A percentile compares a stretch with the other conserved stretches of the same genome.
Evolutionary conservation across 2,888 invertebrate genomes (phyloP).

Genomic region (Nephrotoma flavescens): DNA sequence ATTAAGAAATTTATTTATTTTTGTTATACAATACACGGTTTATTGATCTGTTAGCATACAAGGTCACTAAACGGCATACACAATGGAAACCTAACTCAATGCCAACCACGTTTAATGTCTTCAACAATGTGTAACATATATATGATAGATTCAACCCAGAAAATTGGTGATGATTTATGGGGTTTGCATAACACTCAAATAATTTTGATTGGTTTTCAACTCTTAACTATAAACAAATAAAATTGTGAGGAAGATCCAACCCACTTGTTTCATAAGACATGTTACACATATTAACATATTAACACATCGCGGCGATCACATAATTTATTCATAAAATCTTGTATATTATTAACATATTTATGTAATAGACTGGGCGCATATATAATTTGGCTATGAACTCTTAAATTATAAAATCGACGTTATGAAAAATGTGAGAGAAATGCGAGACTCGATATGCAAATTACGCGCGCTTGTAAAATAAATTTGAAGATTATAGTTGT

Average conservation of each 20-base stretch:
- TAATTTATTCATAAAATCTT: neutral
- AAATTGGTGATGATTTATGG: too few species aligned
- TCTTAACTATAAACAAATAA: neutral
- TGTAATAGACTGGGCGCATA: neutral
- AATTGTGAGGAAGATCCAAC: neutral
- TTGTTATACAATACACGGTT: neutral
- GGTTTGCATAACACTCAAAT: neutral
- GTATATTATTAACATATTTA: neutral
- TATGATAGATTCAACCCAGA: too few species aligned
- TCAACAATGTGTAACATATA: too few species aligned
- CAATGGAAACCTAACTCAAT: neutral
- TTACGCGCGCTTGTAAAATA: neutral
- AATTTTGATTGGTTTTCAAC: neutral
- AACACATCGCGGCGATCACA: neutral
- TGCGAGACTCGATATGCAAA: neutral
- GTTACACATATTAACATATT: neutral
- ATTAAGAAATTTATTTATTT: neutral
- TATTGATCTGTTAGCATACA: neutral
- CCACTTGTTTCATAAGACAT: neutral
- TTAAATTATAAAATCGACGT: neutral
- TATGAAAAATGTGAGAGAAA: neutral
- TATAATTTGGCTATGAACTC: neutral
- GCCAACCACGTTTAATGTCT: too few species aligned
- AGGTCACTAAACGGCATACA: neutral
- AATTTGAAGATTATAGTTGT: neutral